phyloP scores from a whole-genome alignment of 2,888 invertebrate species.

The Troides aeacus region DNA sequence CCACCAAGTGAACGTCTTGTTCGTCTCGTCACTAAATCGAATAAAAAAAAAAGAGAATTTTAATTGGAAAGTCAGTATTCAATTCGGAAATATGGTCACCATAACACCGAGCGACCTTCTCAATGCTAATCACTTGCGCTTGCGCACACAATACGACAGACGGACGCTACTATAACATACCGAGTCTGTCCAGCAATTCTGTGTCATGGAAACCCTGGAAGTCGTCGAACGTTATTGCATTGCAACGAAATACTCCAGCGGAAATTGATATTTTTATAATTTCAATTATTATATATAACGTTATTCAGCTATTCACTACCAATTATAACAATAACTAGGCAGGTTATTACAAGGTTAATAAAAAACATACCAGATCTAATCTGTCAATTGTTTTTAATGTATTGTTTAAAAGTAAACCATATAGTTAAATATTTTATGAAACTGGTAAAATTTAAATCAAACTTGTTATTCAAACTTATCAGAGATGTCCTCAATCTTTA shows the following conservation, averaged over 20 bases:
- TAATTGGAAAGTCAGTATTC: background rate
- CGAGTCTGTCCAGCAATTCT: conserved; percentile 9
- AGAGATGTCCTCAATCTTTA: too few relatives aligned
- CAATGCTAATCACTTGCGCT: conserved; percentile 59
- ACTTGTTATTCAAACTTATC: too few relatives aligned
- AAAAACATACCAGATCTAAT: background rate
- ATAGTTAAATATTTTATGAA: too few relatives aligned
- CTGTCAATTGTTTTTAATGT: background rate
- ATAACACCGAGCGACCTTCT: conserved; percentile 56
- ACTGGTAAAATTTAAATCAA: too few relatives aligned
- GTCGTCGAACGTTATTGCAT: conserved; percentile 8
- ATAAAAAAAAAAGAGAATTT: background rate
- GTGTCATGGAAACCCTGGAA: conserved; percentile 16
- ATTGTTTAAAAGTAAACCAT: too few relatives aligned
- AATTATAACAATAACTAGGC: background rate
- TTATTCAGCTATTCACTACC: background rate
- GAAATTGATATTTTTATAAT: conserved; percentile 4
- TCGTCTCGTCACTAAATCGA: too few relatives aligned
- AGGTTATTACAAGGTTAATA: background rate
- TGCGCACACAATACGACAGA: conserved; percentile 32
- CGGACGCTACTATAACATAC: conserved; percentile 28
- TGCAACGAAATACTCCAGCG: background rate
- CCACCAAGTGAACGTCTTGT: too few relatives aligned
- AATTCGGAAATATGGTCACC: conserved; percentile 32
- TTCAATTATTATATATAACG: conserved; percentile 3